Evolutionary conservation across 2,797 vertebrate species (phyloP).

Genomic region (Poecilia wingei): DNA sequence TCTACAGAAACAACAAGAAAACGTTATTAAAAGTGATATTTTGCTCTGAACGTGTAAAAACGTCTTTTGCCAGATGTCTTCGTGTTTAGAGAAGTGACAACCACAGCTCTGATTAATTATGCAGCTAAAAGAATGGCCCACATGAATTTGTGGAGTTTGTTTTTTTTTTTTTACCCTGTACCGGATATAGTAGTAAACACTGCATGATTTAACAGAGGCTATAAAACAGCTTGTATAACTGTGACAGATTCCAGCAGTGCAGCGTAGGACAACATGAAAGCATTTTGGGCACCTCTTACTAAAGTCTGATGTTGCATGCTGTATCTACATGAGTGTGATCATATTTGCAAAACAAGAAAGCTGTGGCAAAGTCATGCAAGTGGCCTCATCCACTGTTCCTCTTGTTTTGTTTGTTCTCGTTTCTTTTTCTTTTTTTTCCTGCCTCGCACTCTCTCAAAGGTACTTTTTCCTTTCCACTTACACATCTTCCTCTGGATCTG

Average conservation of each 20-base stretch:
- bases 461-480: background rate
- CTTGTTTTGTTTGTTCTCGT: background rate
- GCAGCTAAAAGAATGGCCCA: conserved; percentile 54
- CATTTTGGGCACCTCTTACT: conserved; percentile 22
- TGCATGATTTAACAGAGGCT: conserved; percentile 75
- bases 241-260: conserved; percentile 48
- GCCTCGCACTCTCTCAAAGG: background rate
- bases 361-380: conserved; percentile 60
- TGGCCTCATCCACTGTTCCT: background rate
- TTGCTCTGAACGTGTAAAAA: conserved; percentile 12
- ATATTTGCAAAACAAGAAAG: conserved; percentile 51
- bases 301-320: conserved; percentile 47
- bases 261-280: conserved; percentile 36
- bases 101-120: conserved; percentile 66
- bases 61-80: conserved; percentile 28
- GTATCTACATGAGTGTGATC: conserved; percentile 64
- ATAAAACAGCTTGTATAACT: conserved; percentile 56
- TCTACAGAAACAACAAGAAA: background rate
- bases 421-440: background rate
- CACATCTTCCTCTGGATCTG: background rate
- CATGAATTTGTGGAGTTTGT: conserved; percentile 47
- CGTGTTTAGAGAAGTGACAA: conserved; percentile 27
- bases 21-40: conserved; percentile 15
- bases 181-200: conserved; percentile 67
- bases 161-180: conserved; percentile 32